A percentile compares a stretch with the other conserved stretches of the same genome.
phyloP scores from a whole-genome alignment of 1,140 invertebrate species.

The Conopomorpha cramerella region DNA sequence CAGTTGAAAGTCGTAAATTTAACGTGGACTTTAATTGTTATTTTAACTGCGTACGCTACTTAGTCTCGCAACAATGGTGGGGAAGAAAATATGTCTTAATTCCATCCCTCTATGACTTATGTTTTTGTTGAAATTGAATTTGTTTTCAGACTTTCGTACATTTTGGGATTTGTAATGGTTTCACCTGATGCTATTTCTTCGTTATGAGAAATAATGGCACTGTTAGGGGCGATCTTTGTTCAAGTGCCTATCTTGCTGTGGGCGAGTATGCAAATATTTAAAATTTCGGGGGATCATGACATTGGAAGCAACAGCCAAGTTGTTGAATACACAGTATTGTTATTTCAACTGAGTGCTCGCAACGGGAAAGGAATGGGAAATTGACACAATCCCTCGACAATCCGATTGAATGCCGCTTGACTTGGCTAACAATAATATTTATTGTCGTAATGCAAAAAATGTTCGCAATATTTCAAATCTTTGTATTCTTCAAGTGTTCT shows the following conservation, averaged over 20 bases:
- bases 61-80: slow-evolving; percentile 29
- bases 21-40: slow-evolving; percentile 55
- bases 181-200: too few species aligned
- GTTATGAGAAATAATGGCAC: too few species aligned
- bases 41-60: slow-evolving; percentile 55
- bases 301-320: too few species aligned
- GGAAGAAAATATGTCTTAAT: slow-evolving; percentile 56
- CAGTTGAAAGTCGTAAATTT: slow-evolving; percentile 58
- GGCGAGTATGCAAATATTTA: too few species aligned
- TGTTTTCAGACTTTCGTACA: slow-evolving; percentile 12
- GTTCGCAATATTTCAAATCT: slow-evolving; percentile 1
- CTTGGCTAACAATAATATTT: slow-evolving; percentile 19
- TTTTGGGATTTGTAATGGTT: slow-evolving; percentile 12
- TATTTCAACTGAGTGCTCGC: slow-evolving; percentile 48
- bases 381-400: slow-evolving; percentile 27
- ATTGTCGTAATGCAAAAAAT: slow-evolving; percentile 11
- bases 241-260: too few species aligned
- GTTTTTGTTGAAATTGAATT: slow-evolving; percentile 34
- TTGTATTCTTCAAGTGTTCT: not conserved
- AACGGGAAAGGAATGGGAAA: slow-evolving; percentile 55
- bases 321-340: slow-evolving; percentile 56
- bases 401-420: slow-evolving; percentile 21
- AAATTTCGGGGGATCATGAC: slow-evolving; percentile 24
- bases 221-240: too few species aligned
- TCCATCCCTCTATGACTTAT: slow-evolving; percentile 49